Conservation (phyloP, 23 tunicate genomes). For the Ascidia mentula region DNA sequence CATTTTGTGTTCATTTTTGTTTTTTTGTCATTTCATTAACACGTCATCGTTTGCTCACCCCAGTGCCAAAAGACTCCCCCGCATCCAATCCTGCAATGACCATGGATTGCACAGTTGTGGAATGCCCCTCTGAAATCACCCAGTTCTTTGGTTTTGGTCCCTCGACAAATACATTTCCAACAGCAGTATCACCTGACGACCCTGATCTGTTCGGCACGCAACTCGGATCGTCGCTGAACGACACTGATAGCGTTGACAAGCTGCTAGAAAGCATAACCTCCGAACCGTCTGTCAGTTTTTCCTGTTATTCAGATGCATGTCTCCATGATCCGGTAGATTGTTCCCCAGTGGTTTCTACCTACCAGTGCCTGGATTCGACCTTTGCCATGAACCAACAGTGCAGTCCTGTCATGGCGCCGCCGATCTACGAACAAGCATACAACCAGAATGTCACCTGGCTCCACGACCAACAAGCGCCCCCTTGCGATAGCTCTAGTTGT, state of each 20-base stretch:
- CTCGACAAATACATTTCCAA: neutral
- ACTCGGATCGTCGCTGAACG: constrained; percentile 4
- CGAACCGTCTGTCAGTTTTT: neutral
- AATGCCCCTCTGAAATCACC: constrained; percentile 4
- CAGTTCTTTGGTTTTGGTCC: constrained; percentile 15
- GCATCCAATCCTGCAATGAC: neutral
- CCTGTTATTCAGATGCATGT: neutral
- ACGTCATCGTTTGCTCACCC: no score
- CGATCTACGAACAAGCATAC: neutral
- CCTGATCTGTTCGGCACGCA: neutral
- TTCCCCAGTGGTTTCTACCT: neutral
- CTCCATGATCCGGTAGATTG: neutral
- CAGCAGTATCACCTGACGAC: neutral
- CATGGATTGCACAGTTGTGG: constrained; percentile 23
- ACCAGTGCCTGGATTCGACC: constrained; percentile 13
- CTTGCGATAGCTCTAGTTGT: neutral
- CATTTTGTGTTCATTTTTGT: no score
- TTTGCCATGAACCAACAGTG: constrained; percentile 8
- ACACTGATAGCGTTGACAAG: constrained; percentile 11
- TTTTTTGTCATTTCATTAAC: no score
- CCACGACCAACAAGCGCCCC: neutral
- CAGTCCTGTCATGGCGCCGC: neutral
- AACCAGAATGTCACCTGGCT: neutral
- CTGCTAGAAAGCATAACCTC: neutral
- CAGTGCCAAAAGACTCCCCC: neutral